A percentile compares a stretch with the other conserved stretches of the same genome.
phyloP scores from a whole-genome alignment of 2,113 vertebrate species.

The Tragelaphus strepsiceros region DNA sequence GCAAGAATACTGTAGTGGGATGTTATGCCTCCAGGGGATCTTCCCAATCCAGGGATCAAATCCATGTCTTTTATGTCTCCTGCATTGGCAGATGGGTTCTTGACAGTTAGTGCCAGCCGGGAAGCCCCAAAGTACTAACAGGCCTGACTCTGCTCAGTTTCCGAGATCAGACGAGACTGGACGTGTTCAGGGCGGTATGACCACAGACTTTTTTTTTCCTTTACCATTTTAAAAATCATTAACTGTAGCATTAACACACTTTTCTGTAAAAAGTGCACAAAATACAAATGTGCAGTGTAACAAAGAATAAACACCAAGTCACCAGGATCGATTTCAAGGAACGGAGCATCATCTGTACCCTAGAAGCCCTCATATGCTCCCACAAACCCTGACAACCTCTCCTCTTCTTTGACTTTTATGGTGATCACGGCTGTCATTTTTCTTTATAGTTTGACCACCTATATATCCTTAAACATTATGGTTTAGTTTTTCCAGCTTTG shows the following conservation, averaged over 20 bases:
- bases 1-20: background rate
- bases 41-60: background rate
- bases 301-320: background rate
- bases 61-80: background rate
- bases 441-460: background rate
- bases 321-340: background rate
- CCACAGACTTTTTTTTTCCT: background rate
- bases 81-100: background rate
- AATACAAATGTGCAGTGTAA: background rate
- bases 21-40: background rate
- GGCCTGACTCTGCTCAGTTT: background rate
- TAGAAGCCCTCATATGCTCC: background rate
- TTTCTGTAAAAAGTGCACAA: background rate
- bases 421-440: background rate
- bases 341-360: background rate
- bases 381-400: too few species aligned
- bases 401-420: background rate
- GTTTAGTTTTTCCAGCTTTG: background rate
- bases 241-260: background rate
- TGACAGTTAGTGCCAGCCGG: background rate
- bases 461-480: background rate
- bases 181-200: background rate
- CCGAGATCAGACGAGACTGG: background rate
- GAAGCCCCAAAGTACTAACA: background rate
- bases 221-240: background rate